phyloP scores from a whole-genome alignment of 2,113 vertebrate genomes.

The Antidorcas marsupialis region DNA sequence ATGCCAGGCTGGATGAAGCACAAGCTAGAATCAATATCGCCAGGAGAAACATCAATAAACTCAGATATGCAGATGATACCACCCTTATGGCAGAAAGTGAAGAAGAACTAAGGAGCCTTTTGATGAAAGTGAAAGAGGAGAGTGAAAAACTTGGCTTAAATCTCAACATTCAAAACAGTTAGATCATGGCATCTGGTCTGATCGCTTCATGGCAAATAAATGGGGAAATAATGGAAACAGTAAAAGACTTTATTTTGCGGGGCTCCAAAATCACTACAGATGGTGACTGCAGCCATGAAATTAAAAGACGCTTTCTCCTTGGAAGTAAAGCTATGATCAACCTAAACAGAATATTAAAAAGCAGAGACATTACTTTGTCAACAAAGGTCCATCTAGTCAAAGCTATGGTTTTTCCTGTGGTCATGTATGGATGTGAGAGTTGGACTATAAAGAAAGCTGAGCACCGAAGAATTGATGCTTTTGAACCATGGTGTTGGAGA shows the following conservation, averaged over 20 bases:
- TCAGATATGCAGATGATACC: neutral
- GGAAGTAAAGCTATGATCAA: neutral
- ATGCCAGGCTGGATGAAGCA: neutral
- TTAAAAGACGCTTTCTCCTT: neutral
- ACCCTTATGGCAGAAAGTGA: neutral
- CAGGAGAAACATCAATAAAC: neutral
- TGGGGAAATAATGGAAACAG: neutral
- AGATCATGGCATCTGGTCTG: neutral
- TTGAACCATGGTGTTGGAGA: neutral
- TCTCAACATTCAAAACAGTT: neutral
- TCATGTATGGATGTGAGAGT: neutral
- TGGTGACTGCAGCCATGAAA: neutral
- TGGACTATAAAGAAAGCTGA: neutral
- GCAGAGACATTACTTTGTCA: neutral
- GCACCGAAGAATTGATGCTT: accelerated
- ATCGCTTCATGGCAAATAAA: neutral
- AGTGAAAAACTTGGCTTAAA: neutral
- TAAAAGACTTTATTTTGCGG: neutral
- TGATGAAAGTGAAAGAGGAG: neutral
- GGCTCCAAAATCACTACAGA: neutral
- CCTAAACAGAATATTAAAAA: neutral
- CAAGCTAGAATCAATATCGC: neutral
- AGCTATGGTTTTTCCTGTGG: neutral
- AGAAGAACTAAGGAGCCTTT: neutral
- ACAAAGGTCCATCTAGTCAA: neutral